Evolutionary conservation across 2,888 invertebrate genomes (phyloP).

Genomic region (Labia minor): DNA sequence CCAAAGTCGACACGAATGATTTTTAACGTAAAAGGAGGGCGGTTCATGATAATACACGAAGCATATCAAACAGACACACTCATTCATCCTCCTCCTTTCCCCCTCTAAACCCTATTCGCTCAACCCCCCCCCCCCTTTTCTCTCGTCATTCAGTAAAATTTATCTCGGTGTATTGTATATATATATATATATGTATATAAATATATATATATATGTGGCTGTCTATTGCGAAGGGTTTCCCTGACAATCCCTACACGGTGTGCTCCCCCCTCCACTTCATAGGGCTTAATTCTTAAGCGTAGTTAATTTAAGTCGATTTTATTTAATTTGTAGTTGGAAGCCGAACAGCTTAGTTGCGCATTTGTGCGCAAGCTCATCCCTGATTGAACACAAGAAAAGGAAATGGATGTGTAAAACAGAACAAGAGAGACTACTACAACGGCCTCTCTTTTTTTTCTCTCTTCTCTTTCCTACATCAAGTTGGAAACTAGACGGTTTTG

Average conservation of each 20-base stretch:
- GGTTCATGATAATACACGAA: neutral
- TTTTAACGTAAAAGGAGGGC: neutral
- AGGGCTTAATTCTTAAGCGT: slow-evolving; percentile 13
- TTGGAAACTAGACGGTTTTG: neutral
- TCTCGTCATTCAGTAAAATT: neutral
- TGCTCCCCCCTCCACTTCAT: neutral
- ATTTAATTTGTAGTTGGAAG: slow-evolving; percentile 1
- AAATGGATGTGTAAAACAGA: slow-evolving; percentile 8
- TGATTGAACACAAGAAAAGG: neutral
- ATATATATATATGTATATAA: no score
- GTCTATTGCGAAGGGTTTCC: neutral
- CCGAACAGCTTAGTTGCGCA: neutral
- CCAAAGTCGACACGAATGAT: neutral
- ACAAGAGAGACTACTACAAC: neutral
- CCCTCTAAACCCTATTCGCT: neutral
- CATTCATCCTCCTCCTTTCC: no score
- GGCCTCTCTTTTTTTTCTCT: neutral
- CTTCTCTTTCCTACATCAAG: neutral
- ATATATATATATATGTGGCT: neutral
- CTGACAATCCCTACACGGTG: neutral
- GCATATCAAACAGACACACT: slow-evolving; percentile 5
- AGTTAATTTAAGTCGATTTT: slow-evolving; percentile 13
- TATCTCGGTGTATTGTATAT: neutral
- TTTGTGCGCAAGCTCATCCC: neutral
- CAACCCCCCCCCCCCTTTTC: no score